Conservation (phyloP, 2,888 invertebrate species). For the Ypsolopha scabrella region DNA sequence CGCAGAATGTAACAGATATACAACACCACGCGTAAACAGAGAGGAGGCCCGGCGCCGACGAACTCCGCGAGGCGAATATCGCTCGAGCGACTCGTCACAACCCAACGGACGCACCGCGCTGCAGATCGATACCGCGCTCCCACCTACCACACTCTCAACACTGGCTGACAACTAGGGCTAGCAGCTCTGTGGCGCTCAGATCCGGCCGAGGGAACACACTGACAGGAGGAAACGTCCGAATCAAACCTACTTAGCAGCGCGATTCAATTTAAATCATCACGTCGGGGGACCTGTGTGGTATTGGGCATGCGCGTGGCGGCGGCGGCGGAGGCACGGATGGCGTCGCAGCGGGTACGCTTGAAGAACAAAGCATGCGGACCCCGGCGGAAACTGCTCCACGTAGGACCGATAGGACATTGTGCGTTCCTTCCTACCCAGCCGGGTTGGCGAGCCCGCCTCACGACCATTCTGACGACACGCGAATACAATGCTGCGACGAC, state of each 20-base stretch:
- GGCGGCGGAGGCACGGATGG: slow-evolving; percentile 32
- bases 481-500: background rate
- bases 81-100: slow-evolving; percentile 57
- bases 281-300: slow-evolving; percentile 54
- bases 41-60: slow-evolving; percentile 57
- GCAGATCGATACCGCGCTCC: slow-evolving; percentile 62
- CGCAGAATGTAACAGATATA: slow-evolving; percentile 46
- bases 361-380: background rate
- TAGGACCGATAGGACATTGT: background rate
- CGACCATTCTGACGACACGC: background rate
- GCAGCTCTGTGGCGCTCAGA: background rate
- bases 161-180: background rate
- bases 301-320: slow-evolving; percentile 49
- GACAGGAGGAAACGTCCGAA: slow-evolving; percentile 16
- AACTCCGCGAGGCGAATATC: slow-evolving; percentile 61
- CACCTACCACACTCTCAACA: slow-evolving; percentile 18
- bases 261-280: slow-evolving; percentile 48
- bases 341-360: slow-evolving; percentile 9
- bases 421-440: background rate
- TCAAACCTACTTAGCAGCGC: slow-evolving; percentile 36
- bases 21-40: slow-evolving; percentile 51
- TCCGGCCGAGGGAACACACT: too few species aligned
- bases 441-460: background rate
- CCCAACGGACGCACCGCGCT: slow-evolving; percentile 37
- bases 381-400: background rate